Base-by-base conservation (phyloP, 2,113 vertebrate genomes). In the Silurus glanis region DNA sequence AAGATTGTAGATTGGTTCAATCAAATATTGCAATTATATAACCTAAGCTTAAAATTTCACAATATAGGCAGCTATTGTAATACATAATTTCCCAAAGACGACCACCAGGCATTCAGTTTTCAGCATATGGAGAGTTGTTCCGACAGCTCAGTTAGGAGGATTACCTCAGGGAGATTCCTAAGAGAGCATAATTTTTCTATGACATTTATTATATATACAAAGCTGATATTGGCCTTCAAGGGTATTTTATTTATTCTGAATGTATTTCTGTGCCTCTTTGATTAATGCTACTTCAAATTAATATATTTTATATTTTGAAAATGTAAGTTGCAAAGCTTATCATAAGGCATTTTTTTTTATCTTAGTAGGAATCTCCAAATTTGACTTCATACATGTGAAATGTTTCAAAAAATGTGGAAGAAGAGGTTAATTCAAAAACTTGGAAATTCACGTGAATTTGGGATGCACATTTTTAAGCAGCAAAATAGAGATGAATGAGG, bases 191-290 rank as follows among this genome's bases (percentile, higher is more conserved):
- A 3, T 37, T 56, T 69, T 74, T 37, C 64, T 10, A 16, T 69
- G 67, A 82, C 28, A 78, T 86, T n/a, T 84, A 75, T 69, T 84
- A 56, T 82, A 79, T 61, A 51, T 74, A 85, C 67, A 85, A 61
- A 1, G 5, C 37, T 37, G 37, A 37, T 37, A 1, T 17, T 58
- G 56, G 56, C 56, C 14, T 58, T 17, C 12, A 58, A 58, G 17
- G 10, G 4, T 58, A 14, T 58, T 58, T 58, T 58, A 58, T 58
- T 16, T 14, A 17, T 58, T 4, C 13, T 58, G 14, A 10, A 58
- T 37, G 37, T 37, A 37, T 37, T 37, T 37, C 37, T 37, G 37
- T 37, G 37, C 37, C 37, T 37, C 2, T 37, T 37, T 37, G 37
- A 37, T 37, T 37, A 37, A 37, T 37, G 37, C 37, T 37, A 37